Evolutionary conservation across 2,888 invertebrate genomes (phyloP), one percentile per base, ranked within the genome.

Genomic region (Sinopyrophorus schimmeli): DNA sequence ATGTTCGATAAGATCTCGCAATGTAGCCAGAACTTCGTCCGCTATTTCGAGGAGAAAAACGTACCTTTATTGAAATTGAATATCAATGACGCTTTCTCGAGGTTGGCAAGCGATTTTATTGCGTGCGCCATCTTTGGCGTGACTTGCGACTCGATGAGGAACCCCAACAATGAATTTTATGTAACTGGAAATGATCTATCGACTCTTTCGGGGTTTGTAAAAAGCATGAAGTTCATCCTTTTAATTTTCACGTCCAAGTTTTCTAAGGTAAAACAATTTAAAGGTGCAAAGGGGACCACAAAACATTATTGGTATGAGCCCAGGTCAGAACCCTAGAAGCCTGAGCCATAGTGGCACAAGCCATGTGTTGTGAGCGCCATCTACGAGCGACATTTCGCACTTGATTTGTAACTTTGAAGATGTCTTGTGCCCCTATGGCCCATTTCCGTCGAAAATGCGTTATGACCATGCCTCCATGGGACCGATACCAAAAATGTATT

Each of bases 81-180:
- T 7, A 44, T 63, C 9, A 70, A 68, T 14, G 66, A 65, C 2
- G 59, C 61, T 32, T 54, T 71, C 7, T 61, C 67, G 0, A 63
- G 67, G 43, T 71, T 61, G 40, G 62, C 70, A 1, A 70, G 63
- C 26, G 71, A 71, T 31, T 64, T 67, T 0, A 70, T 72, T 3
- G 70, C 70, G 1, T 64, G 66, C 0, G 64, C 65, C 26, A 70
- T 69, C 1, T 72, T 69, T 49, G 71, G 72, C 0, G 51, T 73
- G 5, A 60, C 53, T 4, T 60, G 67, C 1, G 55, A 70, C 37
- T 65, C 68, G 0, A 55, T 68, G 53, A 47, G 39, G 10, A 47
- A 69, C 9, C 62, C 58, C 1, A 43, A 63, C 0, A 69, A 71
- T 26, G 59, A 62, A 2, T 69, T 70, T 41, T 67, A 67, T 30